Evolutionary conservation across 2,797 vertebrate species (phyloP).

Genomic region (Myotis findleyi): DNA sequence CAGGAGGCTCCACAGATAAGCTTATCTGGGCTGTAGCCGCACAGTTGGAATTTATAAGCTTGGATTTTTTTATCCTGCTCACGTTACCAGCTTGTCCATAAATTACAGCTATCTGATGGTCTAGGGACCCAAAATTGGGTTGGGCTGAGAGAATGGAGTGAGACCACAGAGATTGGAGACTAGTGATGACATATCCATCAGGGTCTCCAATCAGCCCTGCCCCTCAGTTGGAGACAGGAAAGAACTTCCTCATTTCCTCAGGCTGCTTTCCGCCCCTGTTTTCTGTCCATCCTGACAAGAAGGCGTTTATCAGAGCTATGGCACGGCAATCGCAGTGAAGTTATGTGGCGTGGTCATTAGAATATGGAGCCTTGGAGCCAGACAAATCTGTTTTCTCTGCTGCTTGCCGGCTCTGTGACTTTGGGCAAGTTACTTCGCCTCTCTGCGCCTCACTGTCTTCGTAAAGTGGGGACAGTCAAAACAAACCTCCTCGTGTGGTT

Average conservation of each 20-base stretch:
- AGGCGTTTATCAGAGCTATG: background rate
- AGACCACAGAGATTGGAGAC: background rate
- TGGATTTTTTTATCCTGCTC: background rate
- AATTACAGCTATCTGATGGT: background rate
- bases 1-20: conserved; percentile 29
- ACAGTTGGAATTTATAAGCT: conserved; percentile 31
- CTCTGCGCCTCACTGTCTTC: background rate
- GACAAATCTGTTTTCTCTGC: background rate
- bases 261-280: background rate
- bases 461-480: background rate
- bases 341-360: background rate
- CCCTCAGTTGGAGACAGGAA: background rate
- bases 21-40: background rate
- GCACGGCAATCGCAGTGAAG: background rate
- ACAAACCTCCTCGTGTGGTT: background rate
- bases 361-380: background rate
- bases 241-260: background rate
- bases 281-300: conserved; percentile 14
- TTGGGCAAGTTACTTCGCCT: conserved; percentile 36
- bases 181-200: background rate
- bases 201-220: background rate
- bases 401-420: background rate
- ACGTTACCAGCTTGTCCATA: background rate
- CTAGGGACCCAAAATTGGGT: background rate
- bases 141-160: background rate